Conservation (phyloP, 2,888 invertebrate species). For the Muscina levida region DNA sequence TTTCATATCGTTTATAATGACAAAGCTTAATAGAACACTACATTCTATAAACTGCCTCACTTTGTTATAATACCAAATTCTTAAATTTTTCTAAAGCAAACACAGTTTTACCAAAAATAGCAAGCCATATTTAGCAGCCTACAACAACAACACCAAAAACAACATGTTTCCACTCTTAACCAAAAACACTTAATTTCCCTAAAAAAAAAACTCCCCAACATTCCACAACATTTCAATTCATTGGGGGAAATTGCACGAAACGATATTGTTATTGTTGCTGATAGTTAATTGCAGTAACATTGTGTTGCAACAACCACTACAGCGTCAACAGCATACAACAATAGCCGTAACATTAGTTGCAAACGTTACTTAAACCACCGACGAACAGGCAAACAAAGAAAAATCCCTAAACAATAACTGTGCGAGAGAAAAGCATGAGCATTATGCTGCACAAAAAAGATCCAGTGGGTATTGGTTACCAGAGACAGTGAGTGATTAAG, state of each 20-base stretch:
- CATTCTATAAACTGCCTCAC: no score
- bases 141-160: conserved; percentile 3
- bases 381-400: conserved; percentile 1
- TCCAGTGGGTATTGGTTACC: no score
- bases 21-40: no score
- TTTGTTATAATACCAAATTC: no score
- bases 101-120: no score
- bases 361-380: conserved; percentile 49
- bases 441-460: background rate
- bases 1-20: no score
- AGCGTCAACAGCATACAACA: conserved; percentile 19
- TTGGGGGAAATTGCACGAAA: conserved; percentile 52
- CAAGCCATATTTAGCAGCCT: no score
- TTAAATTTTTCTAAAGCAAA: no score
- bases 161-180: no score
- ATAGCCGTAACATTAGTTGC: conserved; percentile 36
- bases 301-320: conserved; percentile 27
- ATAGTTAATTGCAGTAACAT: conserved; percentile 35
- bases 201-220: background rate
- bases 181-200: no score
- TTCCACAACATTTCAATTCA: background rate
- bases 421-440: background rate
- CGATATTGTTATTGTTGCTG: conserved; percentile 41
- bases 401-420: conserved; percentile 19
- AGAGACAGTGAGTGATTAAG: no score